phyloP scores from a whole-genome alignment of 2,888 invertebrate species.

The Drosophila lutescens region DNA sequence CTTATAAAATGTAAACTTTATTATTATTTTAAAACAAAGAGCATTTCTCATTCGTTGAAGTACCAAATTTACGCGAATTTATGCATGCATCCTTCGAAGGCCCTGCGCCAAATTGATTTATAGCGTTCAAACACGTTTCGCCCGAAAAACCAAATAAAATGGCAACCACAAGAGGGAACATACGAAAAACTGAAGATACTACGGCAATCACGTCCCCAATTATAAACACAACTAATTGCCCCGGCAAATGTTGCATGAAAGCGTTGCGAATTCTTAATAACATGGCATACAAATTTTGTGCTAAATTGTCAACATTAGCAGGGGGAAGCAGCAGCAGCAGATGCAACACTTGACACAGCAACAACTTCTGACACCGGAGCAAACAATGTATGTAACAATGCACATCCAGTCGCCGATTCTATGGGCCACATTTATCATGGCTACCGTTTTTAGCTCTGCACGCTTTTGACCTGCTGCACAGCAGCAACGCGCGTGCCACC shows the following conservation, averaged over 20 bases:
- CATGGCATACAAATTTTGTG: slow-evolving; percentile 72
- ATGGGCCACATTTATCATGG: slow-evolving; percentile 68
- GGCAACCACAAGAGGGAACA: slow-evolving; percentile 2
- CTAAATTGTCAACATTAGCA: slow-evolving; percentile 76
- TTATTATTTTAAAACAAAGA: slow-evolving; percentile 23
- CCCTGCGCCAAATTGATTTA: slow-evolving; percentile 70
- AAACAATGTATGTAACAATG: slow-evolving; percentile 12
- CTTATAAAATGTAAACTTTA: not conserved
- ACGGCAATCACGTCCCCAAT: slow-evolving; percentile 66
- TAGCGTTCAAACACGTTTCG: slow-evolving; percentile 72
- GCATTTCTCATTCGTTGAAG: slow-evolving; percentile 24
- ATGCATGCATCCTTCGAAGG: slow-evolving; percentile 56
- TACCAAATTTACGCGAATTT: slow-evolving; percentile 8
- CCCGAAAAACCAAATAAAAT: slow-evolving; percentile 27
- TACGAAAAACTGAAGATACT: not conserved
- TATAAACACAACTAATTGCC: slow-evolving; percentile 74
- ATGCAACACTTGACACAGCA: slow-evolving; percentile 45
- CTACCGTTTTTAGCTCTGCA: slow-evolving; percentile 70
- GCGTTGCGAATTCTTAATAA: slow-evolving; percentile 70
- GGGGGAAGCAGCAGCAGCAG: slow-evolving; percentile 2
- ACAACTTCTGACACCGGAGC: slow-evolving; percentile 24
- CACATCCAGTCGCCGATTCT: slow-evolving; percentile 34
- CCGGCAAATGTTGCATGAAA: slow-evolving; percentile 70
- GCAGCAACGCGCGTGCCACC: slow-evolving; percentile 61
- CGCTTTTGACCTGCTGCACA: slow-evolving; percentile 71